Base-by-base conservation (phyloP, 2,888 invertebrate genomes). In the Folsomia candida region DNA sequence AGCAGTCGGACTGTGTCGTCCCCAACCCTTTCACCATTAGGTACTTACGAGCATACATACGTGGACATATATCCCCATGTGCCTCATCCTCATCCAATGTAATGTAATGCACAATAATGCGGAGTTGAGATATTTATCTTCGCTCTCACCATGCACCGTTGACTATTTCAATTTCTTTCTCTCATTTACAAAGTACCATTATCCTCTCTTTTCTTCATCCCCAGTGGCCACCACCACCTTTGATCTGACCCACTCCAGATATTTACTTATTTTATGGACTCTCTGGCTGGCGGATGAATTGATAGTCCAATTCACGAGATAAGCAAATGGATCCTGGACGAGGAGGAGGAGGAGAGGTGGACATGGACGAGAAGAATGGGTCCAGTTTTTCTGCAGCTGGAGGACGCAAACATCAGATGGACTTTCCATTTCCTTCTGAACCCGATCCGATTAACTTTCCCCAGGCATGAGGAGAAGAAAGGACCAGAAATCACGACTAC, bases 401-500 rank as follows among this genome's bases (percentile, higher is more conserved):
- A 37, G 4, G 37, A 37, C 37, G 4, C 24, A 11, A 6, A 6
- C 20, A 64, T 62, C 64, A 64, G 64, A 51, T 64, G 47, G 64
- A 64, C 51, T 51, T 64, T 71, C 71, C 70, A 68, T 71, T 75
- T 75, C 70, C 72, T 72, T 75, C 68, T 14, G n/a, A n/a, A 9
- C 37, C 14, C 37, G 6, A 76, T 76, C 76, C 76, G 76, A 76
- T 75, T 76, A 73, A 72, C 71, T 76, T 73, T 70, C 73, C 74
- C 72, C 14, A 66, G 66, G 68, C 65, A 62, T 6, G 61, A 67
- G 57, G n/a, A n/a, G n/a, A n/a, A n/a, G n/a, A 51, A 51, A 18
- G 14, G 63, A 70, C 27, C 4, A 37, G 37, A 37, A 37, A 37
- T 37, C 37, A 37, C 37, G 37, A 37, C n/a, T n/a, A n/a, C n/a